phyloP scores from a whole-genome alignment of 2,888 invertebrate genomes.

The Oxyscelio sp. region DNA sequence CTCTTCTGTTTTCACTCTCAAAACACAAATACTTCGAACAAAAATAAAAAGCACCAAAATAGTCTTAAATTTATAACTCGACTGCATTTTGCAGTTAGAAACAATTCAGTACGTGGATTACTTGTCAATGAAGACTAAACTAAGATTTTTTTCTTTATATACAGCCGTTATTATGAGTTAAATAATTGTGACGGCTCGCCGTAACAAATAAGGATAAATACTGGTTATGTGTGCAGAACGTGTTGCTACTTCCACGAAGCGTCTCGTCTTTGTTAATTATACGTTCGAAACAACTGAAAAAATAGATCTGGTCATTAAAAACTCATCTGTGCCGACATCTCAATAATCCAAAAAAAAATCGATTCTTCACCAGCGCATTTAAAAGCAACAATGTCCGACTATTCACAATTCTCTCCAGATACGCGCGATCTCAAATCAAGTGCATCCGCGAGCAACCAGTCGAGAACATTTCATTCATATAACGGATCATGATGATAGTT shows the following conservation, averaged over 20 bases:
- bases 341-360: slow-evolving; percentile 30
- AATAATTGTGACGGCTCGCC: slow-evolving; percentile 75
- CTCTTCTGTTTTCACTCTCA: too few species aligned
- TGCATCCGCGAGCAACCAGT: slow-evolving; percentile 1
- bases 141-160: slow-evolving; percentile 71
- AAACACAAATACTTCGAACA: too few species aligned
- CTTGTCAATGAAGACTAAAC: slow-evolving; percentile 52
- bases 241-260: slow-evolving; percentile 54
- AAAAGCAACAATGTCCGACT: background rate
- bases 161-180: slow-evolving; percentile 68
- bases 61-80: too few species aligned
- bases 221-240: slow-evolving; percentile 69
- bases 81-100: slow-evolving; percentile 57
- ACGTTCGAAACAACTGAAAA: slow-evolving; percentile 19
- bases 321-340: slow-evolving; percentile 2
- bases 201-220: slow-evolving; percentile 81
- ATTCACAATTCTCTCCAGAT: slow-evolving; percentile 25
- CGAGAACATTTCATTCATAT: slow-evolving; percentile 23
- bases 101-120: slow-evolving; percentile 26
- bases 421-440: slow-evolving; percentile 6
- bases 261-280: slow-evolving; percentile 49
- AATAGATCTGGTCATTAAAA: slow-evolving; percentile 33
- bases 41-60: too few species aligned
- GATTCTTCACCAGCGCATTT: background rate
- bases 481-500: slow-evolving; percentile 39